A percentile compares a stretch with the other conserved stretches of the same genome.
Evolutionary conservation across 2,888 invertebrate species (phyloP).

Genomic region (Leptinotarsa haldemani): DNA sequence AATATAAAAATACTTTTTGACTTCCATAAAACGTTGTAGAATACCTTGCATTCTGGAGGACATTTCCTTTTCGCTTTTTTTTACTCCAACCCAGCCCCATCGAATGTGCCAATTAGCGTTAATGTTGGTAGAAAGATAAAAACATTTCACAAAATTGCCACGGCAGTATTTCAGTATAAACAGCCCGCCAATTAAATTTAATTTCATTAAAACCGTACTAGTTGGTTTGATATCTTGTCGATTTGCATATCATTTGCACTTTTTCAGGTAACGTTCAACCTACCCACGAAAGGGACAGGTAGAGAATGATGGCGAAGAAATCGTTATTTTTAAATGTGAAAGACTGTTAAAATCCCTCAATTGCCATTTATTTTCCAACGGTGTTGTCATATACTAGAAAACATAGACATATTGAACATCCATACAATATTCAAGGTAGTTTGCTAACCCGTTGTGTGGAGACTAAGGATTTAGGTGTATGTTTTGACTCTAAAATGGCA

Average conservation of each 20-base stretch:
- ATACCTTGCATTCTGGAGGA: slow-evolving; percentile 22
- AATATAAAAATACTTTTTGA: background rate
- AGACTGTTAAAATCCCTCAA: too few relatives aligned
- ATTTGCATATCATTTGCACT: slow-evolving; percentile 43
- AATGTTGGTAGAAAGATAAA: slow-evolving; percentile 53
- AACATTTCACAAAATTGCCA: slow-evolving; percentile 51
- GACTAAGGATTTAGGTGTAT: too few relatives aligned
- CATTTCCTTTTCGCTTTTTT: slow-evolving; percentile 25
- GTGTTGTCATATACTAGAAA: too few relatives aligned
- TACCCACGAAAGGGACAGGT: background rate
- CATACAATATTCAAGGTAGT: too few relatives aligned
- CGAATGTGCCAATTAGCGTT: slow-evolving; percentile 56
- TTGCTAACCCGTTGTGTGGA: too few relatives aligned
- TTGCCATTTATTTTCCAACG: too few relatives aligned
- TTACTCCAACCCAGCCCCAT: slow-evolving; percentile 35
- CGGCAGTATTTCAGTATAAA: slow-evolving; percentile 48
- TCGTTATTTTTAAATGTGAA: too few relatives aligned
- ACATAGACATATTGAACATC: too few relatives aligned
- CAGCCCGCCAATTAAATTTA: slow-evolving; percentile 58
- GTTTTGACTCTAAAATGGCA: too few relatives aligned
- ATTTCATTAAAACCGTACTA: slow-evolving; percentile 56
- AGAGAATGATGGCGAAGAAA: too few relatives aligned
- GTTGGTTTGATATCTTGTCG: slow-evolving; percentile 45
- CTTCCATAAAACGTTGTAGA: slow-evolving; percentile 18
- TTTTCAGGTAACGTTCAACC: slow-evolving; percentile 7